Percentiles rank a stretch among this genome's conserved stretches.
phyloP scores from a whole-genome alignment of 1,140 invertebrate species.

The Tetraneura akinire region DNA sequence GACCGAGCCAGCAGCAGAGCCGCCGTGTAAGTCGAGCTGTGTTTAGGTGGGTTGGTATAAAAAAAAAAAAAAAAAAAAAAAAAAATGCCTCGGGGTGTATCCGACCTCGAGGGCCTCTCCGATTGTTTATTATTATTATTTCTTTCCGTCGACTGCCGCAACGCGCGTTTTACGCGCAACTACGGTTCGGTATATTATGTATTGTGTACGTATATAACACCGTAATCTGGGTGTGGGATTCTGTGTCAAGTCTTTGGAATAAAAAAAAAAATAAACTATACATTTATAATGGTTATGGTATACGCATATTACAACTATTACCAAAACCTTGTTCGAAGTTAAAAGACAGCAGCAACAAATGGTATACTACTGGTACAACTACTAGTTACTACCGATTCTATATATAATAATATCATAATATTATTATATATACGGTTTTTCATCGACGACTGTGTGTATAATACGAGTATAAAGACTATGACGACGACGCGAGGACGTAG shows the following conservation, averaged over 20 bases:
- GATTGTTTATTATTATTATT: constrained; percentile 29
- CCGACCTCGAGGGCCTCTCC: constrained; percentile 36
- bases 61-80: too few species aligned
- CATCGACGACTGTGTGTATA: not conserved
- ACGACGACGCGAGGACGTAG: not conserved
- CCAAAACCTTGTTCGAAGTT: not conserved
- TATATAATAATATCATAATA: not conserved
- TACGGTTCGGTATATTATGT: too few species aligned
- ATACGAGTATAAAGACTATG: not conserved
- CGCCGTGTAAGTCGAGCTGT: not conserved
- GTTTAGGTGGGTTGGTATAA: constrained; percentile 2
- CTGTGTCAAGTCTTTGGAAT: not conserved
- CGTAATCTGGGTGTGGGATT: too few species aligned
- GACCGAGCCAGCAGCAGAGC: not conserved
- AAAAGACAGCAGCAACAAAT: not conserved
- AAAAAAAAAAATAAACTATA: too few species aligned
- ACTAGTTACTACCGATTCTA: too few species aligned
- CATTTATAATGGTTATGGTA: too few species aligned
- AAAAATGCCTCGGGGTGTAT: constrained; percentile 18
- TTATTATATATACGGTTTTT: not conserved
- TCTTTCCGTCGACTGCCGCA: not conserved
- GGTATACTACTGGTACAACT: too few species aligned
- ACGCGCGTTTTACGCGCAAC: constrained; percentile 18
- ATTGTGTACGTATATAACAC: too few species aligned
- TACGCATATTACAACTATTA: not conserved